Percentiles rank a stretch among this genome's conserved stretches.
phyloP scores from a whole-genome alignment of 2,797 vertebrate genomes.

The Pangasius larnaudii region DNA sequence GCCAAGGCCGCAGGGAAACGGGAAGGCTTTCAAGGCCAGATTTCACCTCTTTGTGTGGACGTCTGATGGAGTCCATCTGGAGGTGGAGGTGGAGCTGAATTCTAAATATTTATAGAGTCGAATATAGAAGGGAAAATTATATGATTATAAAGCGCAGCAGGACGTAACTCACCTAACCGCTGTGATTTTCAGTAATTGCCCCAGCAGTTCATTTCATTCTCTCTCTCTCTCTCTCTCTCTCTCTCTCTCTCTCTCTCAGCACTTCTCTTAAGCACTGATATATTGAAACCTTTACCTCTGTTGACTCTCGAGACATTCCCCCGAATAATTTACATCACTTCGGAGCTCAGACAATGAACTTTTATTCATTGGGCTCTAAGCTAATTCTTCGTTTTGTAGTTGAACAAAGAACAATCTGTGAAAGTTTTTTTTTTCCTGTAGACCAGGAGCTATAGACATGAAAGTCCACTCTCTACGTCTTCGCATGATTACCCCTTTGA shows the following conservation, averaged over 20 bases:
- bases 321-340: neutral
- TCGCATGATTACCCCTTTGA: slow-evolving; percentile 31
- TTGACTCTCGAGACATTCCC: slow-evolving; percentile 8
- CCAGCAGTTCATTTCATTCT: slow-evolving; percentile 35
- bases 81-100: slow-evolving; percentile 40
- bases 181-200: slow-evolving; percentile 45
- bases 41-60: slow-evolving; percentile 35
- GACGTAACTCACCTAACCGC: slow-evolving; percentile 50
- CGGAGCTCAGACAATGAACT: slow-evolving; percentile 4
- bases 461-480: slow-evolving; percentile 23
- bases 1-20: slow-evolving; percentile 18
- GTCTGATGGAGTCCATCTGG: slow-evolving; percentile 22
- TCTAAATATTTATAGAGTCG: slow-evolving; percentile 55
- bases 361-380: neutral
- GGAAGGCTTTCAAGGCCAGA: slow-evolving; percentile 31
- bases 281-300: slow-evolving; percentile 22
- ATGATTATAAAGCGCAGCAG: slow-evolving; percentile 41
- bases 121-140: slow-evolving; percentile 58
- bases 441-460: slow-evolving; percentile 2
- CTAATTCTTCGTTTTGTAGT: neutral
- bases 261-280: slow-evolving; percentile 15
- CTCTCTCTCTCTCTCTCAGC: slow-evolving; percentile 26
- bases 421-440: neutral
- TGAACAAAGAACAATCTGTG: neutral
- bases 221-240: slow-evolving; percentile 33